Evolutionary conservation across 2,797 vertebrate genomes (phyloP), one percentile per base, ranked within the genome.

Genomic region (Cynodonichthys magdalenae): DNA sequence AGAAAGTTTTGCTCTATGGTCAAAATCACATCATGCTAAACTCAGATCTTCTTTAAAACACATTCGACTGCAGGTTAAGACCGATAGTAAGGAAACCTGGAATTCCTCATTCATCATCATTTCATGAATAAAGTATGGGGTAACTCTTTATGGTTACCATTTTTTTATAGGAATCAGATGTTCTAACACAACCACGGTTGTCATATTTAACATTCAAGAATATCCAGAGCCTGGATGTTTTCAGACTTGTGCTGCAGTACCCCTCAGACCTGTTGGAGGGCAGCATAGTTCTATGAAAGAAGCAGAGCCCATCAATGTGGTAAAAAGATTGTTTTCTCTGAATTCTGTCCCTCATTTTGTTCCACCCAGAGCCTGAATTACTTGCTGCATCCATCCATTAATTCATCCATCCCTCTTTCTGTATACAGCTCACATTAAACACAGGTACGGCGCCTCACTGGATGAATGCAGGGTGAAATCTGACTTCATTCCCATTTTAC

Each of bases 281-380:
- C 90, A 94, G 82, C 87, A 76, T 76, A 90, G 80, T 83, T 87
- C 92, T 88, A 74, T 85, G 69, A 65, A 78, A 89, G 27, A 72
- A 34, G 10, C 1, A 1, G 15, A 24, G 36, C 24, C 47, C 39
- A 60, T 61, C 36, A 74, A 56, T 39, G 64, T 49, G 71, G 34
- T 59, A 82, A 84, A 83, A 83, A 75, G 61, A 80, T 86, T 79
- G 71, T 76, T 83, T 89, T 86, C 76, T 90, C 58, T 90, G 77
- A 87, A 90, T 90, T 90, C 87, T 88, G 79, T 83, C 75, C 83
- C 86, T 92, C 88, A 90, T 93, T 91, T 87, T 78, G 86, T 88
- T 85, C 85, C 84, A 88, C 87, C 86, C 84, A 85, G 78, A 80
- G 85, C 84, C 83, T 85, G 85, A 89, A 92, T 90, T 86, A 90